Evolutionary conservation across 2,113 vertebrate species (phyloP).

Genomic region (Toxostoma redivivum): DNA sequence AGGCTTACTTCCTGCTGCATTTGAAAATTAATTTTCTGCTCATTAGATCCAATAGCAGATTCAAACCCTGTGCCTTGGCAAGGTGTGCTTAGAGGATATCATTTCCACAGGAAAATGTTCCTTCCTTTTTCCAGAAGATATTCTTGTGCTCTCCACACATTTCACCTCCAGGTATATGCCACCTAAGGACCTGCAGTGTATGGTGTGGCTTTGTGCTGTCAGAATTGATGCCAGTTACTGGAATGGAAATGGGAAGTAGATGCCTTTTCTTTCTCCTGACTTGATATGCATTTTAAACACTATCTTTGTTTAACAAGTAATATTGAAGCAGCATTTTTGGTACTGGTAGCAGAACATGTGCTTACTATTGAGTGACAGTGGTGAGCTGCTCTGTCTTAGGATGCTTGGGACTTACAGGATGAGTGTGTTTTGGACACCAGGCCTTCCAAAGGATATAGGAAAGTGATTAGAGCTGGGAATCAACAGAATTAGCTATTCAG

Average conservation of each 20-base stretch:
- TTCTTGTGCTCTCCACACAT: background rate
- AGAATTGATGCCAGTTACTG: background rate
- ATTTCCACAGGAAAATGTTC: background rate
- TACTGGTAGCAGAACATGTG: background rate
- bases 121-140: background rate
- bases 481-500: background rate
- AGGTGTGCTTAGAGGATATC: background rate
- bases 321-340: background rate
- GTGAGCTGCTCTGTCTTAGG: background rate
- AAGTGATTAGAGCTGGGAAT: background rate
- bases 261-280: background rate
- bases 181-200: background rate
- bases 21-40: background rate
- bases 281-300: background rate
- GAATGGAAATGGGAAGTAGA: background rate
- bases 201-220: background rate
- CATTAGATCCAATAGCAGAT: background rate
- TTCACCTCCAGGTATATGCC: background rate
- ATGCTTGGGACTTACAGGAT: background rate
- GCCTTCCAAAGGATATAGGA: background rate
- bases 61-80: background rate
- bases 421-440: background rate
- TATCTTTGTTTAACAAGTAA: background rate
- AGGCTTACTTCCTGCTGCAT: background rate
- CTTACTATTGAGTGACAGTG: background rate